These are phyloP conservation scores for Hoplias malabaricus DNA, from an alignment of 2,113 vertebrate genomes.

Conservation along the genomic window DNA sequence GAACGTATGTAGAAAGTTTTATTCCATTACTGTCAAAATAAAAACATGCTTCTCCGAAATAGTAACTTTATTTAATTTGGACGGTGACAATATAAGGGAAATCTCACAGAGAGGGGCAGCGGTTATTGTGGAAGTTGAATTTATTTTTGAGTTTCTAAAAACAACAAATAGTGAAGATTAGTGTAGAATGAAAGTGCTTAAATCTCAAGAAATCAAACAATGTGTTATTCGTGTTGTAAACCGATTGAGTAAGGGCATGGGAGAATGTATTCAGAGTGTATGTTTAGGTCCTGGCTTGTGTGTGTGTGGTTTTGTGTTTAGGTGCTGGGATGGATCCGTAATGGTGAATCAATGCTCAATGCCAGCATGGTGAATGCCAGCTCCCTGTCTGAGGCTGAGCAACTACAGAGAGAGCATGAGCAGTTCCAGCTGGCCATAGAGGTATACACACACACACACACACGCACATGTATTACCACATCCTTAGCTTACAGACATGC, in stretches of 20 bases:
- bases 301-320: slow-evolving; percentile 58
- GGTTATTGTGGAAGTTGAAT: too few species aligned
- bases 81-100: too few species aligned
- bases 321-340: slow-evolving; percentile 98
- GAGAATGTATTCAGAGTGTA: neutral
- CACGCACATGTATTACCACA: neutral
- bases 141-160: neutral
- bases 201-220: neutral
- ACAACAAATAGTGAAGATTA: neutral
- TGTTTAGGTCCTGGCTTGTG: neutral
- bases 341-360: slow-evolving; percentile 96
- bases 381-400: slow-evolving; percentile 95
- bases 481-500: neutral
- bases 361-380: slow-evolving; percentile 97
- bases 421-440: slow-evolving; percentile 95
- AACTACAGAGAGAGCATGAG: slow-evolving; percentile 95
- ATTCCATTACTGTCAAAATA: too few species aligned
- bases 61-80: too few species aligned
- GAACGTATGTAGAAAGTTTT: too few species aligned
- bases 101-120: too few species aligned
- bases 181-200: neutral
- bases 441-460: slow-evolving; percentile 69
- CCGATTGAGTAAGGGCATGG: too few species aligned
- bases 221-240: neutral
- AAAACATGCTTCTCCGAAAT: too few species aligned